Conservation (phyloP, 2,797 vertebrate genomes). For the Lagocephalus sceleratus region DNA sequence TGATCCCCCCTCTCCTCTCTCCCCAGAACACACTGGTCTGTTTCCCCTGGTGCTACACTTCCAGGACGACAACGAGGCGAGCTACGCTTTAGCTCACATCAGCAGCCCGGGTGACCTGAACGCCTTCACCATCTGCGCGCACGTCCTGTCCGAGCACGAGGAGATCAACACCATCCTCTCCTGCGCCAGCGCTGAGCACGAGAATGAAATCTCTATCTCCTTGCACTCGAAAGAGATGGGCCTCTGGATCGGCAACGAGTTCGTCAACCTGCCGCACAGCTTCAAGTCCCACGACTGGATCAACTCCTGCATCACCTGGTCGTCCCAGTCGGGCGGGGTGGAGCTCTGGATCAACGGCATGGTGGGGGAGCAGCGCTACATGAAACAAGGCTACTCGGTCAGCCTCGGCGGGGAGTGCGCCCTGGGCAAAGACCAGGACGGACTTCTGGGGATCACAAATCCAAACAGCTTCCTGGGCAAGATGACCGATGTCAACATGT, state of each 20-base stretch:
- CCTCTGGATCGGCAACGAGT: slow-evolving; percentile 78
- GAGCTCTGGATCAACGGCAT: slow-evolving; percentile 80
- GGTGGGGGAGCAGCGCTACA: slow-evolving; percentile 62
- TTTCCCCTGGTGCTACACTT: slow-evolving; percentile 83
- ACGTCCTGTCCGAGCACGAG: slow-evolving; percentile 47
- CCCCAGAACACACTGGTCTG: slow-evolving; percentile 51
- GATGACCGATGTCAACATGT: slow-evolving; percentile 79
- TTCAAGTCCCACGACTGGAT: slow-evolving; percentile 66
- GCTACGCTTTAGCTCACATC: slow-evolving; percentile 71
- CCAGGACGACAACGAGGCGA: slow-evolving; percentile 60
- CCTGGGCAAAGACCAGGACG: slow-evolving; percentile 79
- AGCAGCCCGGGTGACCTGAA: slow-evolving; percentile 61
- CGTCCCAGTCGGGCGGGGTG: slow-evolving; percentile 62
- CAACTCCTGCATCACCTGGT: slow-evolving; percentile 83
- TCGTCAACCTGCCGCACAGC: slow-evolving; percentile 74
- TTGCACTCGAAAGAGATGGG: slow-evolving; percentile 66
- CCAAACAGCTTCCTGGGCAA: slow-evolving; percentile 72
- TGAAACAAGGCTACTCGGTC: slow-evolving; percentile 65
- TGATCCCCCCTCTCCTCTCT: slow-evolving; percentile 11
- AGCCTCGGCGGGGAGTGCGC: slow-evolving; percentile 66
- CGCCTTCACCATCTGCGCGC: slow-evolving; percentile 81
- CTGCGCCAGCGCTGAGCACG: slow-evolving; percentile 70
- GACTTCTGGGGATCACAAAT: slow-evolving; percentile 77
- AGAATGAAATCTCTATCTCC: slow-evolving; percentile 78
- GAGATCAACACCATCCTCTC: slow-evolving; percentile 76